Conservation (phyloP, 1,140 invertebrate species). For the Choristoneura fumiferana region DNA sequence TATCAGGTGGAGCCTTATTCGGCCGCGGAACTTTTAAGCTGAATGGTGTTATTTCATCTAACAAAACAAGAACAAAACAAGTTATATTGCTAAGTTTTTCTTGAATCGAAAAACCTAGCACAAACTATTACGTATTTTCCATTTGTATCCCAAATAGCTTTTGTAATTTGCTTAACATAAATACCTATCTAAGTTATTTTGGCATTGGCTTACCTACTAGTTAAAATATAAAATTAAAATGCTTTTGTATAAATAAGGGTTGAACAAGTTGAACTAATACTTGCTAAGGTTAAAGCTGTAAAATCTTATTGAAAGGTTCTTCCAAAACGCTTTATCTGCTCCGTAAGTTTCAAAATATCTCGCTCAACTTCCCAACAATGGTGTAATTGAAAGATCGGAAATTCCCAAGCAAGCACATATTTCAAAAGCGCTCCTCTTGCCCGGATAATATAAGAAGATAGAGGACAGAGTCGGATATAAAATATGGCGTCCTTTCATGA, state of each 20-base stretch:
- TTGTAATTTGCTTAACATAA: too few relatives aligned
- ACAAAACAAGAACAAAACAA: not conserved
- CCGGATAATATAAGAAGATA: conserved; percentile 80
- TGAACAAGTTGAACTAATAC: too few relatives aligned
- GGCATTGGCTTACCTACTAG: too few relatives aligned
- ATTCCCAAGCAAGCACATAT: conserved; percentile 76
- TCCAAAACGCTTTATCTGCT: conserved; percentile 10
- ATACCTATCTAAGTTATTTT: too few relatives aligned
- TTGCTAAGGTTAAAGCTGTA: too few relatives aligned
- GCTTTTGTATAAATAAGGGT: too few relatives aligned
- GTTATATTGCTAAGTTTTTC: conserved; percentile 16
- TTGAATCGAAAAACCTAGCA: too few relatives aligned
- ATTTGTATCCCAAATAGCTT: too few relatives aligned
- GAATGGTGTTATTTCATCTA: conserved; percentile 19
- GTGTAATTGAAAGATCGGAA: conserved; percentile 77
- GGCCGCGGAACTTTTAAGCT: conserved; percentile 61
- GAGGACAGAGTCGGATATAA: conserved; percentile 82
- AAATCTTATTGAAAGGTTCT: not conserved
- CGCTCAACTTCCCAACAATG: conserved; percentile 56
- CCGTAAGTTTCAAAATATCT: conserved; percentile 53
- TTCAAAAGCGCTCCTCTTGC: conserved; percentile 70
- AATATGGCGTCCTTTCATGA: conserved; percentile 85
- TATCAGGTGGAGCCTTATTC: conserved; percentile 56
- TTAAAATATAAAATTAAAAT: too few relatives aligned
- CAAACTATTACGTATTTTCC: too few relatives aligned